Evolutionary conservation across 2,888 invertebrate species (phyloP), one percentile per base, ranked within the genome.

Genomic region (Dolichomitus sp.): DNA sequence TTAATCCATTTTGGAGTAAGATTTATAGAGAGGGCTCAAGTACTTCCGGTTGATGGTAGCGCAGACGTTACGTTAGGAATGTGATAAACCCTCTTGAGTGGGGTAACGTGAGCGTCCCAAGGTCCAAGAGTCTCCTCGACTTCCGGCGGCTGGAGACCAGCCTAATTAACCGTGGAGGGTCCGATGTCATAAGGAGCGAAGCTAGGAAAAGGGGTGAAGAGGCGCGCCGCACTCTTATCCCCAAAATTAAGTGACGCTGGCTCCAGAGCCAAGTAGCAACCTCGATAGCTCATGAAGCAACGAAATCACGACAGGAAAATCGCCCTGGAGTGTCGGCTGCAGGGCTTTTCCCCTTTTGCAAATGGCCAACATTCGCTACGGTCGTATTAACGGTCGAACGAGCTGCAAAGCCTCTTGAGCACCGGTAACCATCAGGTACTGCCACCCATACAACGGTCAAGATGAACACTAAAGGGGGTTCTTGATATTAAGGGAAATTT

Each of bases 201-300:
- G 68, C 40, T 11, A 68, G 27, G 30, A 30, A 61, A 76, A 70
- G 63, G 75, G 73, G 45, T 37, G 65, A 72, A 48, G 45, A 50
- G 70, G 59, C 76, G 61, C 66, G 37, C 75, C 72, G 57, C 59
- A 80, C 82, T 77, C 84, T 87, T 86, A 85, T 82, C 80, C 82
- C 59, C 61, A 84, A 88, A 88, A 88, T 89, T 86, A 88, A 88
- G 85, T 83, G 84, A 74, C 33, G 45, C 66, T 78, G 74, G 61
- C 80, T 72, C 54, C 11, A 52, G 63, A 76, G 78, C 84, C 82
- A 84, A 80, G 78, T 81, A 80, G 61, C 65, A 75, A 74, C 68
- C 77, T 57, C 82, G 48, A 84, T 83, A 83, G 77, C 68, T 84
- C 77, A 83, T 75, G 82, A 81, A 45, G 27, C 76, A 54, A 72